Percentiles rank a stretch among this genome's conserved stretches.
phyloP scores from a whole-genome alignment of 2,113 vertebrate genomes.

The Australoheros scitulus region DNA sequence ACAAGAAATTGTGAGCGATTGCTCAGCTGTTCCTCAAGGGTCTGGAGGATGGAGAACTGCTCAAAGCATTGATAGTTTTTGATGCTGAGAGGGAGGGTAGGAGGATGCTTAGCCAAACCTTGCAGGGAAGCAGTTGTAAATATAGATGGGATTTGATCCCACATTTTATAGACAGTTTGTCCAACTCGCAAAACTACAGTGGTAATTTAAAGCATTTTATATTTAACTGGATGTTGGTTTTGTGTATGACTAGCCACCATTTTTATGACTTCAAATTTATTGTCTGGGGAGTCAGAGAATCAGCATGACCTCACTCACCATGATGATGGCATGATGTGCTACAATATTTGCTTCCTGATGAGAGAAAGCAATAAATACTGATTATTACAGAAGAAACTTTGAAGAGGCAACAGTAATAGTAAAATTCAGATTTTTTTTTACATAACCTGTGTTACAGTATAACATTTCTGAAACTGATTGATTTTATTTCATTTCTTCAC shows the following conservation, averaged over 20 bases:
- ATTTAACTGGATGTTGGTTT: too few relatives aligned
- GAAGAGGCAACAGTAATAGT: background rate
- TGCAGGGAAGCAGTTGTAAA: conserved; percentile 21
- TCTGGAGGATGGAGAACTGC: conserved; percentile 39
- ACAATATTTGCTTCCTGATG: background rate
- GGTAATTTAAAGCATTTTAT: background rate
- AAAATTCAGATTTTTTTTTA: background rate
- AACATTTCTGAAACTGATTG: background rate
- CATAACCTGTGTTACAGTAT: background rate
- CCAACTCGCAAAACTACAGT: background rate
- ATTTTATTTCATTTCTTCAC: conserved; percentile 5
- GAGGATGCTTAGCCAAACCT: conserved; percentile 7
- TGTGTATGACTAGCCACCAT: background rate
- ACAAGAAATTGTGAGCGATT: background rate
- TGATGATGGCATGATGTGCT: conserved; percentile 1
- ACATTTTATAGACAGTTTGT: background rate
- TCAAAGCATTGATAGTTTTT: conserved; percentile 41
- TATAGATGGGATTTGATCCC: background rate
- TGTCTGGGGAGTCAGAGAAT: background rate
- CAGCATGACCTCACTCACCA: conserved; percentile 2
- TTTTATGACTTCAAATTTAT: background rate
- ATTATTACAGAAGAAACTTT: conserved; percentile 1
- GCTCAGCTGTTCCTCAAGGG: conserved; percentile 10
- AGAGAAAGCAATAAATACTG: conserved; percentile 6
- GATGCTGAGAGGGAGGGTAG: conserved; percentile 20